These are phyloP conservation scores for Pteronotus mesoamericanus DNA, from an alignment of 2,797 vertebrate genomes.

Conservation along the genomic window DNA sequence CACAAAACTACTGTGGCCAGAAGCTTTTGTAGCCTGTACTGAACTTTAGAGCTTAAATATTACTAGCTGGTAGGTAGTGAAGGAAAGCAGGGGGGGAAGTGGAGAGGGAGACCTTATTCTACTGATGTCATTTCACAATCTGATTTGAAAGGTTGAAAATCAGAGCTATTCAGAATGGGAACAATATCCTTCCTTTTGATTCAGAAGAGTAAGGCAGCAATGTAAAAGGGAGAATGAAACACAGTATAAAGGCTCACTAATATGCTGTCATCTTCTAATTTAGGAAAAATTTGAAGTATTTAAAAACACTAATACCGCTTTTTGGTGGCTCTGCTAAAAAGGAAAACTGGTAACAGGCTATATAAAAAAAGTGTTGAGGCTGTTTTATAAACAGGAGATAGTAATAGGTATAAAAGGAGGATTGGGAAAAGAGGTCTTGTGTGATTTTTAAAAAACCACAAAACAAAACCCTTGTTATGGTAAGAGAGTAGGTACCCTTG, in stretches of 20 bases:
- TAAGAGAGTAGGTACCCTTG: not conserved
- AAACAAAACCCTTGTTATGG: not conserved
- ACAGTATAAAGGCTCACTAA: not conserved
- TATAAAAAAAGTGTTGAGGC: not conserved
- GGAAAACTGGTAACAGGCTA: not conserved
- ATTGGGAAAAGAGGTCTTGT: not conserved
- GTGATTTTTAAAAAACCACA: not conserved
- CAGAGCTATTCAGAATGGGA: not conserved
- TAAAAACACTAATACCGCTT: not conserved
- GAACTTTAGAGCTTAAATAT: not conserved
- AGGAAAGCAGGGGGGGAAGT: accelerated
- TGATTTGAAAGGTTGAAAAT: not conserved
- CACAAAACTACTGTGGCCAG: not conserved
- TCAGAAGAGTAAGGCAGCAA: not conserved
- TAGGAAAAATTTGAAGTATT: not conserved
- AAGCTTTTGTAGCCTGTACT: not conserved
- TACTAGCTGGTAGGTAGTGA: not conserved
- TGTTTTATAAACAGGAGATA: not conserved
- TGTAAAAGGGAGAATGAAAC: not conserved
- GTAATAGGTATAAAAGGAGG: not conserved
- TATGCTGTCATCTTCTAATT: not conserved
- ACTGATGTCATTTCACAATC: not conserved
- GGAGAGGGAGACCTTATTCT: not conserved
- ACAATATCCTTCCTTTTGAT: not conserved
- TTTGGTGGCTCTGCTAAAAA: not conserved